These are phyloP conservation scores for Hemicentrotus pulcherrimus DNA, from an alignment of 35 echinoderm and acorn worm genomes.

Conservation along the genomic window DNA sequence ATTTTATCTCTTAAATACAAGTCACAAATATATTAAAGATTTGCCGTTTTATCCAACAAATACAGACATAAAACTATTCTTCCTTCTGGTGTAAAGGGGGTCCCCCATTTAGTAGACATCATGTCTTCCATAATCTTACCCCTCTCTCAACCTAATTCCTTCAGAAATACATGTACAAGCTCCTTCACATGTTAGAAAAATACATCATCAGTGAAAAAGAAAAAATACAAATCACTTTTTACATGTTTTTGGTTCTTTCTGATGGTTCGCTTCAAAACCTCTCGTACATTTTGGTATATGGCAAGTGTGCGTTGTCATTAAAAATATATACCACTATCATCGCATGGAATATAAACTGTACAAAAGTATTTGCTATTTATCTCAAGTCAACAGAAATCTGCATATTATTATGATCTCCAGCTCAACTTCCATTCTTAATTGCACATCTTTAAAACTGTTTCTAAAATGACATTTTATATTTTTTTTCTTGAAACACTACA, in stretches of 20 bases:
- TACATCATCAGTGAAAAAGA: neutral
- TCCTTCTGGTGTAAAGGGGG: too few relatives aligned
- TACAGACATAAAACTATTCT: too few relatives aligned
- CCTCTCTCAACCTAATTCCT: neutral
- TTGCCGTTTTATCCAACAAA: too few relatives aligned
- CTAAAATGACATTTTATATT: neutral
- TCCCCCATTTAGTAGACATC: neutral
- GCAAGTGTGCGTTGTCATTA: neutral
- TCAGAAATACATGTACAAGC: neutral
- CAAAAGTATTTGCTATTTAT: neutral
- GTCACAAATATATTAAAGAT: too few relatives aligned
- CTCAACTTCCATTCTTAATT: neutral
- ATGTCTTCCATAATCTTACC: neutral
- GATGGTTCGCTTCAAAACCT: neutral
- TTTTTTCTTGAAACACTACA: neutral
- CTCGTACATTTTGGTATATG: neutral
- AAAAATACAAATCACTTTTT: neutral
- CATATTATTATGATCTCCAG: conserved; percentile 3
- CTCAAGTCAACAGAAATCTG: neutral
- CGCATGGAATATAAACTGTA: neutral
- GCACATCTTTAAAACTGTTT: neutral
- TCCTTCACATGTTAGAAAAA: neutral
- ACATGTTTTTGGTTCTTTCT: neutral
- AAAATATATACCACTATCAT: neutral
- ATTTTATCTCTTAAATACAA: too few relatives aligned